Evolutionary conservation across 2,113 vertebrate genomes (phyloP).

Genomic region (Megaceryle maxima): DNA sequence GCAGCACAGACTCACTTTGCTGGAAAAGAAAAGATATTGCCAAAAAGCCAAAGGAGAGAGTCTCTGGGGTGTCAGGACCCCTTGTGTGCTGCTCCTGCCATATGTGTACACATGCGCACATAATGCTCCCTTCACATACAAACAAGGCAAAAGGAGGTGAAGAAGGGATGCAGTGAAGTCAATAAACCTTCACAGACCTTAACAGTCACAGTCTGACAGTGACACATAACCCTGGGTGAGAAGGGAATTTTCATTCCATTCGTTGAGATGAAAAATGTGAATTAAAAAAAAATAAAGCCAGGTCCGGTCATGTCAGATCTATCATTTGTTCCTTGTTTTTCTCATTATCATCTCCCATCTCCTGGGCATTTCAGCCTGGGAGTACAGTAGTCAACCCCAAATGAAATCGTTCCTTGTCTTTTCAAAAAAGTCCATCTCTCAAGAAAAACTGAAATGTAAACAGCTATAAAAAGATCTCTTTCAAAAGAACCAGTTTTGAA

Average conservation of each 20-base stretch:
- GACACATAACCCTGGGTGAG: not conserved
- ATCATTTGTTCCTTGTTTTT: not conserved
- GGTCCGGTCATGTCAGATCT: not conserved
- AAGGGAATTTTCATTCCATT: not conserved
- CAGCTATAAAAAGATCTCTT: not conserved
- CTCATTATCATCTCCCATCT: not conserved
- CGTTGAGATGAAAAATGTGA: not conserved
- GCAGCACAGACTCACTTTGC: not conserved
- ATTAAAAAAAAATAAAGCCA: not conserved
- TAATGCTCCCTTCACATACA: not conserved
- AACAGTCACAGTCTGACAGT: not conserved
- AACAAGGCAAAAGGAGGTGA: not conserved
- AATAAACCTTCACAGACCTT: not conserved
- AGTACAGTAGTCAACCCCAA: not conserved
- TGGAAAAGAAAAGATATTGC: not conserved
- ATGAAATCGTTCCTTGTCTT: not conserved
- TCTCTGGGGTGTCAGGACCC: not conserved
- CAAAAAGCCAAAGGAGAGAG: not conserved
- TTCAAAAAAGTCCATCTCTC: not conserved
- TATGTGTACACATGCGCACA: not conserved
- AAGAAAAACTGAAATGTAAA: not conserved
- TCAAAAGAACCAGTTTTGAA: not conserved
- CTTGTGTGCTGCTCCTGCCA: accelerated
- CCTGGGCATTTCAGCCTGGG: not conserved
- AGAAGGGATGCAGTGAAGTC: not conserved